Percentiles rank a stretch among this genome's conserved stretches.
Evolutionary conservation across 2,797 vertebrate species (phyloP).

Genomic region (Sardinella longiceps): DNA sequence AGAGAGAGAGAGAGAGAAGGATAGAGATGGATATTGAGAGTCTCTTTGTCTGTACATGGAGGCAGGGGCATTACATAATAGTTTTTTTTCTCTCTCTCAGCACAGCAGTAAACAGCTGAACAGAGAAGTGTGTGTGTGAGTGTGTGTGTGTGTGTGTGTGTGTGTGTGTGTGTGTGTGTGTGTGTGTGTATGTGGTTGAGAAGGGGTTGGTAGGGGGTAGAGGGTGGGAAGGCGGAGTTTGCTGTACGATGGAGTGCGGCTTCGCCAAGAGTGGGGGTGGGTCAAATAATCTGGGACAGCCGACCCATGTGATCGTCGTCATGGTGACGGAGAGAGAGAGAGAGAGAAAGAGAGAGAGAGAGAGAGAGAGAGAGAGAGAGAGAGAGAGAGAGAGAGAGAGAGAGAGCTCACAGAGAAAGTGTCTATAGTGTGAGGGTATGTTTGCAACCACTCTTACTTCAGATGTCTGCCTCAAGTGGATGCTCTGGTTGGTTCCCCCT

Average conservation of each 20-base stretch:
- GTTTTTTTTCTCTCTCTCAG: conserved; percentile 39
- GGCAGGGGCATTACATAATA: conserved; percentile 45
- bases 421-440: conserved; percentile 1
- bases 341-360: conserved; percentile 38
- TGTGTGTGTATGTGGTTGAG: conserved; percentile 5
- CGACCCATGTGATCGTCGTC: conserved; percentile 56
- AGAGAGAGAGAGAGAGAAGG: background rate
- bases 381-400: background rate
- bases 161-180: conserved; percentile 32
- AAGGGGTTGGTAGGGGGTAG: conserved; percentile 22
- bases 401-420: background rate
- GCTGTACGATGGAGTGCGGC: conserved; percentile 49
- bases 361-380: background rate
- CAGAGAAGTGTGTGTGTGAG: conserved; percentile 35
- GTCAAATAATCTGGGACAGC: conserved; percentile 58
- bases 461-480: conserved; percentile 4
- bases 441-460: background rate
- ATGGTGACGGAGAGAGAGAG: conserved; percentile 52
- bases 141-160: conserved; percentile 39
- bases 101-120: conserved; percentile 49
- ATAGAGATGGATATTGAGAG: background rate
- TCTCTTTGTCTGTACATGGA: conserved; percentile 34
- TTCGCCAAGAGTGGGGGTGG: conserved; percentile 49
- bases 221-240: conserved; percentile 36
- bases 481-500: conserved; percentile 10